A percentile compares a stretch with the other conserved stretches of the same genome.
These are phyloP conservation scores for Anoplopoma fimbria DNA, from an alignment of 2,113 vertebrate species.

Conservation along the genomic window DNA sequence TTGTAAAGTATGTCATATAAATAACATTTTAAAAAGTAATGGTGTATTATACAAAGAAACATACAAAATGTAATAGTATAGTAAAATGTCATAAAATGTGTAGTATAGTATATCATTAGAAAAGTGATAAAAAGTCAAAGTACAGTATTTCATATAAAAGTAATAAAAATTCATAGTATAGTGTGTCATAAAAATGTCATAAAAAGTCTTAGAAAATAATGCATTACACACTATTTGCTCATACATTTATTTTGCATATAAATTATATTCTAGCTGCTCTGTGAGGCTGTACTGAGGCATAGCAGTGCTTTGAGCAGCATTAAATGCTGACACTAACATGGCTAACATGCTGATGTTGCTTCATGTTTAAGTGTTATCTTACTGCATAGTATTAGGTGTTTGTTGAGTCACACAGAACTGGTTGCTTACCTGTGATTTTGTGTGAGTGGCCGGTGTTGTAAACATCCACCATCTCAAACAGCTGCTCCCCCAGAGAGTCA, in stretches of 20 bases:
- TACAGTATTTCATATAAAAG: too few relatives aligned
- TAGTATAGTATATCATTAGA: too few relatives aligned
- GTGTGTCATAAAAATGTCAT: background rate
- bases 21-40: background rate
- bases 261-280: background rate
- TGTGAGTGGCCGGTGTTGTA: conserved; percentile 85
- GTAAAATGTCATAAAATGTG: background rate
- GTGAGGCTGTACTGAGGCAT: background rate
- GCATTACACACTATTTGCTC: background rate
- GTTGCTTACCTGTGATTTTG: conserved; percentile 84
- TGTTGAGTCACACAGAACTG: background rate
- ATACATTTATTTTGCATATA: background rate
- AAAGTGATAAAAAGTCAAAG: too few relatives aligned
- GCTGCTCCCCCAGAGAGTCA: conserved; percentile 85
- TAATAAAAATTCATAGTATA: too few relatives aligned
- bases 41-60: too few relatives aligned
- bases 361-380: background rate
- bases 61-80: too few relatives aligned
- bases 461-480: conserved; percentile 83
- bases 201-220: background rate
- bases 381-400: background rate
- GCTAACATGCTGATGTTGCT: background rate
- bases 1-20: background rate
- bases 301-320: background rate
- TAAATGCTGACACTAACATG: background rate